phyloP scores from a whole-genome alignment of 2,113 vertebrate species.

The Aythya baeri region DNA sequence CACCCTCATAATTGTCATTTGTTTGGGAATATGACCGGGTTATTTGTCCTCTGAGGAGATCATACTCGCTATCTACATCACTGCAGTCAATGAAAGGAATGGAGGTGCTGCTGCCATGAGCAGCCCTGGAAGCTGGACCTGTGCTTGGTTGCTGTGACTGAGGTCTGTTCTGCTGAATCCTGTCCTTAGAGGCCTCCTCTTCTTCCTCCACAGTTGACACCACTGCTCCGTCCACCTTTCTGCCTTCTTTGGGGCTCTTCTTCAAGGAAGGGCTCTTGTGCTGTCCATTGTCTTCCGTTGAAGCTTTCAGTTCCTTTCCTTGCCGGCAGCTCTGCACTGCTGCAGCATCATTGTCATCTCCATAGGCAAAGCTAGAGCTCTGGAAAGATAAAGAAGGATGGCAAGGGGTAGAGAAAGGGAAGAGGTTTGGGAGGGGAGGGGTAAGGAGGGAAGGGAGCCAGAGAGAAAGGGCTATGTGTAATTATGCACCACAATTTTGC shows the following conservation, averaged over 20 bases:
- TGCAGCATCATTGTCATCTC: constrained; percentile 74
- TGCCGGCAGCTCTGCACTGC: constrained; percentile 68
- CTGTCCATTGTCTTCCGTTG: constrained; percentile 74
- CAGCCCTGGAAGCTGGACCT: constrained; percentile 92
- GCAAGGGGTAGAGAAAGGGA: background rate
- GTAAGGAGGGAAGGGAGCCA: background rate
- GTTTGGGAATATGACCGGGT: constrained; percentile 82
- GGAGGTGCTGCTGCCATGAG: constrained; percentile 85
- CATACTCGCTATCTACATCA: constrained; percentile 89
- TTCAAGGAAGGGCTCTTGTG: constrained; percentile 79
- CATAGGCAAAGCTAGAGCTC: constrained; percentile 78
- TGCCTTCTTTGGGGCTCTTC: constrained; percentile 79
- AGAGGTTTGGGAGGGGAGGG: background rate
- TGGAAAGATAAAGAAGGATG: constrained; percentile 64
- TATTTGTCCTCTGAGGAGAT: constrained; percentile 79
- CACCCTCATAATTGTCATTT: constrained; percentile 85
- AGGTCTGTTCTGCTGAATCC: constrained; percentile 74
- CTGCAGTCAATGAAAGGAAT: constrained; percentile 90
- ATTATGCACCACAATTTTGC: background rate
- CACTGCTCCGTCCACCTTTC: constrained; percentile 59
- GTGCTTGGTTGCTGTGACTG: constrained; percentile 86
- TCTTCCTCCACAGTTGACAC: constrained; percentile 71
- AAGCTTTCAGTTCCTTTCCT: constrained; percentile 79
- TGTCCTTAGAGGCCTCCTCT: constrained; percentile 76
- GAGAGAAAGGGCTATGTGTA: constrained; percentile 18